phyloP scores from a whole-genome alignment of 2,113 vertebrate species.

The Leucopsar rothschildi region DNA sequence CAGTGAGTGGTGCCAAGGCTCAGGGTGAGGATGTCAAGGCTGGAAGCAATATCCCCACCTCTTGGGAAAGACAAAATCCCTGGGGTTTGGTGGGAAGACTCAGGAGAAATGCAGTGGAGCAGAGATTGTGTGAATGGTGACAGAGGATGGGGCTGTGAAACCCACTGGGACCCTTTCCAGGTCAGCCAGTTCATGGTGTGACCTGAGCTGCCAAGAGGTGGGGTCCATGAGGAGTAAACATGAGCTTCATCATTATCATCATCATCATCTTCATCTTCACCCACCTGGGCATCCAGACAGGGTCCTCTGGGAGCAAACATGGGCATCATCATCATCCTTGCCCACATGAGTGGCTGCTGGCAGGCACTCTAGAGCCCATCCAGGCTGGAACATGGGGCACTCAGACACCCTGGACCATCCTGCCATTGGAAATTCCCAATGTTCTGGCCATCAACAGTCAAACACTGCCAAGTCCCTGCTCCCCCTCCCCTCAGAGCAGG shows the following conservation, averaged over 20 bases:
- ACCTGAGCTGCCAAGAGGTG: neutral
- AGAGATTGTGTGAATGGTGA: neutral
- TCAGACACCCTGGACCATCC: neutral
- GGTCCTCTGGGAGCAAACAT: neutral
- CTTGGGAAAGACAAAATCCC: neutral
- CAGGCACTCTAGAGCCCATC: fast-evolving
- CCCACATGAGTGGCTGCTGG: fast-evolving
- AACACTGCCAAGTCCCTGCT: neutral
- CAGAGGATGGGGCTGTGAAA: neutral
- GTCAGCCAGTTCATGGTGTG: neutral
- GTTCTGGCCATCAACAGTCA: neutral
- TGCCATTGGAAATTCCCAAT: fast-evolving
- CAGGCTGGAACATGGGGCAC: neutral
- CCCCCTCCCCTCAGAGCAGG: neutral
- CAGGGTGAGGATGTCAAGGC: neutral
- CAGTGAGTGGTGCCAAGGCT: neutral
- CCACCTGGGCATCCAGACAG: neutral
- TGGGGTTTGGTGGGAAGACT: neutral
- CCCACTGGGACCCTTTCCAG: neutral
- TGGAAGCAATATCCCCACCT: neutral
- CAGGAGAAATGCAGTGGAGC: neutral
- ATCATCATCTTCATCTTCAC: neutral
- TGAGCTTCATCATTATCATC: neutral
- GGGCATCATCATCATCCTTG: neutral
- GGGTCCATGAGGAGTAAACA: neutral